A percentile compares a stretch with the other conserved stretches of the same genome.
Conservation (phyloP, 2,888 invertebrate genomes). For the Idaea straminata region DNA sequence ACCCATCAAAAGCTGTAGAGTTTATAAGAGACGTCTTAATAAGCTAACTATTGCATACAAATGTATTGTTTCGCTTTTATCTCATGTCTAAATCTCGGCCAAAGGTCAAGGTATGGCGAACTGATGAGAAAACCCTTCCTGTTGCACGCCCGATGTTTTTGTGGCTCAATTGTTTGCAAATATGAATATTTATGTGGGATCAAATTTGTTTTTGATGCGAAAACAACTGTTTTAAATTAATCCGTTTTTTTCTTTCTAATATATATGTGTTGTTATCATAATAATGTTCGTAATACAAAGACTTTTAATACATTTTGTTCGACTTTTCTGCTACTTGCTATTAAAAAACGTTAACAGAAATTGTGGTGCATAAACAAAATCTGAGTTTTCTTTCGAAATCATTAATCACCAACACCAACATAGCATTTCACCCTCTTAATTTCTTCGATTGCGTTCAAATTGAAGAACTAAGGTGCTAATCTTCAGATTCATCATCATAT, state of each 20-base stretch:
- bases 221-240: not conserved
- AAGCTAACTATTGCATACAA: conserved; percentile 1
- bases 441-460: conserved; percentile 2
- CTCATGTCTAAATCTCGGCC: conserved; percentile 13
- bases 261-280: no score
- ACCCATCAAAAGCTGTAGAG: not conserved
- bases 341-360: no score
- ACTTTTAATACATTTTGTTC: no score
- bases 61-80: conserved; percentile 9
- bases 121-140: conserved; percentile 21
- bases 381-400: not conserved
- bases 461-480: not conserved
- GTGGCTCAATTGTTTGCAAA: not conserved
- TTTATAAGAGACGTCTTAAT: conserved; percentile 7
- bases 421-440: no score
- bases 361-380: not conserved
- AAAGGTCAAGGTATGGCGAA: conserved; percentile 25
- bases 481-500: not conserved
- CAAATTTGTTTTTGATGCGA: not conserved
- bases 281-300: no score
- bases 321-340: no score
- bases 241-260: not conserved
- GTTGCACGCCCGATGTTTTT: conserved; percentile 7
- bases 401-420: not conserved
- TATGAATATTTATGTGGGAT: not conserved